Conservation (phyloP, 2,888 invertebrate species). For the Colostygia pectinataria region DNA sequence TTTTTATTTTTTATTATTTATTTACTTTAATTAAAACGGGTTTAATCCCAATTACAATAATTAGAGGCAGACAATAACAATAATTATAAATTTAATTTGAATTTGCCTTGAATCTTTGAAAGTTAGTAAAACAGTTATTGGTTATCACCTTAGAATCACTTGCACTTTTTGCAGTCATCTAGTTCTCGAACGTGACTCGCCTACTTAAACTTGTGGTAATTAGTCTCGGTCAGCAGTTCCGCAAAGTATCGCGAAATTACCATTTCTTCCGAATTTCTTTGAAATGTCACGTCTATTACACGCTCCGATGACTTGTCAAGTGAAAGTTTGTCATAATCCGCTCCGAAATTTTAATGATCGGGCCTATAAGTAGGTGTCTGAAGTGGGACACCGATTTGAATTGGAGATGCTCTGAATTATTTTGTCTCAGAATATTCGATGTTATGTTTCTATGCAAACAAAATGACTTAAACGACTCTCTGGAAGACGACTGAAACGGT, state of each 20-base stretch:
- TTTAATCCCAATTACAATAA: too few relatives aligned
- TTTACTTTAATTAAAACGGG: too few relatives aligned
- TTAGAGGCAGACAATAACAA: too few relatives aligned
- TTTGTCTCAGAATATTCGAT: not conserved
- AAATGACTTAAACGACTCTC: too few relatives aligned
- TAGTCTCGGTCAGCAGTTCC: constrained; percentile 34
- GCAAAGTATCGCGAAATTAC: constrained; percentile 37
- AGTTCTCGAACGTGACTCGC: not conserved
- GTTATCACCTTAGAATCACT: not conserved
- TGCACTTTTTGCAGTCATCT: constrained; percentile 7
- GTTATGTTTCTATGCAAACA: not conserved
- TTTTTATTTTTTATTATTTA: too few relatives aligned
- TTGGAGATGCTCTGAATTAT: constrained; percentile 6
- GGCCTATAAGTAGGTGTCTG: constrained; percentile 19
- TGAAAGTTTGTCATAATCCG: constrained; percentile 48
- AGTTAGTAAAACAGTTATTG: too few relatives aligned
- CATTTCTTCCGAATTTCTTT: constrained; percentile 52
- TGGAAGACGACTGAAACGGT: too few relatives aligned
- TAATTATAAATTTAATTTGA: too few relatives aligned
- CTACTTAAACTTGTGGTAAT: constrained; percentile 13
- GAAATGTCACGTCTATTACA: constrained; percentile 56
- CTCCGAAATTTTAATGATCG: constrained; percentile 32
- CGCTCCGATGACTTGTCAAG: constrained; percentile 50
- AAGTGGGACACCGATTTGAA: constrained; percentile 26
- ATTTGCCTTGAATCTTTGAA: too few relatives aligned